phyloP scores from a whole-genome alignment of 2,113 vertebrate species.

The Hippopotamus amphibius region DNA sequence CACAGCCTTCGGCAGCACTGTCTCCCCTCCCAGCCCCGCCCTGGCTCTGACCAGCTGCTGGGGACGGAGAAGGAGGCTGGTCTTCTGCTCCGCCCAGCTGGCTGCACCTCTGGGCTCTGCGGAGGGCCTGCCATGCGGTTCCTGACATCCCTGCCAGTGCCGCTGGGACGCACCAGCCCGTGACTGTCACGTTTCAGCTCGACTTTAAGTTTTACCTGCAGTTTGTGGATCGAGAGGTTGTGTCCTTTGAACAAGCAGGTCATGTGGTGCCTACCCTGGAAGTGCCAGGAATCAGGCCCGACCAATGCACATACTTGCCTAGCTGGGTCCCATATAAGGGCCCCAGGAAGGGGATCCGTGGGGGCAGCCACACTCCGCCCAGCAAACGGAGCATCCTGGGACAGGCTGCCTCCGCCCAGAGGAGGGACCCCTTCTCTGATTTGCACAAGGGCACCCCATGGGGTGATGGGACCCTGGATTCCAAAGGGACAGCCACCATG shows the following conservation, averaged over 20 bases:
- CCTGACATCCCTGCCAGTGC: not conserved
- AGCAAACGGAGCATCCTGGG: not conserved
- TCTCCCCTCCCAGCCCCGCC: not conserved
- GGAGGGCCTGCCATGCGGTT: accelerated
- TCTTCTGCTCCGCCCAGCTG: not conserved
- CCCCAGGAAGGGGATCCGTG: not conserved
- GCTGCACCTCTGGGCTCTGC: not conserved
- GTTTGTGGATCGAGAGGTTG: not conserved
- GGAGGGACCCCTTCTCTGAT: not conserved
- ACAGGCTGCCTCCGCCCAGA: accelerated
- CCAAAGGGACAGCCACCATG: accelerated
- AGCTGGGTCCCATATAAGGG: too few species aligned
- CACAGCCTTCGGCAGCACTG: not conserved
- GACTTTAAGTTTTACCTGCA: not conserved
- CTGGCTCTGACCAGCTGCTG: not conserved
- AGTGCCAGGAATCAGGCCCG: not conserved
- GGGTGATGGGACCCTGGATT: accelerated
- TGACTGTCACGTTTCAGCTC: not conserved
- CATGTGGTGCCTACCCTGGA: not conserved
- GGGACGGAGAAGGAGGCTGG: not conserved
- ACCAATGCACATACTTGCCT: accelerated
- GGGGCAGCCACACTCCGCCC: not conserved
- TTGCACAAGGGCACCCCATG: not conserved
- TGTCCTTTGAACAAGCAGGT: not conserved
- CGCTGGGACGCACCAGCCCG: not conserved